These are phyloP conservation scores for Coluber constrictor DNA, from an alignment of 2,797 vertebrate species.

Conservation along the genomic window DNA sequence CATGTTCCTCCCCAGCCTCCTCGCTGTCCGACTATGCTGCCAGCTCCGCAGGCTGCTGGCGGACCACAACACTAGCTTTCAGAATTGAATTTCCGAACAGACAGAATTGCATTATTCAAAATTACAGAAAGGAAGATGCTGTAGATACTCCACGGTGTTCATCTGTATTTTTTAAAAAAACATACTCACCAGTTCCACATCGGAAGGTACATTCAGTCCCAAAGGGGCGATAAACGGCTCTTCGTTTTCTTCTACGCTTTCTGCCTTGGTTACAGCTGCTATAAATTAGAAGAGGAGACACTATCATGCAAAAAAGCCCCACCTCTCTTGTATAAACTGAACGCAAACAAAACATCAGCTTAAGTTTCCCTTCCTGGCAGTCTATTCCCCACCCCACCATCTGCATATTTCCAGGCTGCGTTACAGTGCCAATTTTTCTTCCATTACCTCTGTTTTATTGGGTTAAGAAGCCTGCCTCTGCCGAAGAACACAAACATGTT, in stretches of 20 bases:
- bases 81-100: neutral
- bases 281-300: constrained; percentile 37
- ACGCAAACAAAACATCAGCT: neutral
- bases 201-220: constrained; percentile 87
- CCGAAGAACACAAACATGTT: neutral
- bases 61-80: neutral
- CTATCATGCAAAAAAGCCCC: neutral
- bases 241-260: constrained; percentile 84
- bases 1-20: too few relatives aligned
- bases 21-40: too few relatives aligned
- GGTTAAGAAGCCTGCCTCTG: neutral
- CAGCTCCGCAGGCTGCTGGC: too few relatives aligned
- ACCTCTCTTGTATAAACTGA: accelerated
- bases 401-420: neutral
- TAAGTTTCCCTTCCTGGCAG: neutral
- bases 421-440: neutral
- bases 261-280: constrained; percentile 75
- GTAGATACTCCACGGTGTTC: neutral
- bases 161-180: neutral
- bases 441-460: neutral
- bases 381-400: neutral
- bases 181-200: constrained; percentile 92
- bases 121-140: neutral
- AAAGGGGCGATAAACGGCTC: constrained; percentile 92
- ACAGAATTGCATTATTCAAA: neutral